Evolutionary conservation across 2,113 vertebrate genomes (phyloP).

Genomic region (Chamaea fasciata): DNA sequence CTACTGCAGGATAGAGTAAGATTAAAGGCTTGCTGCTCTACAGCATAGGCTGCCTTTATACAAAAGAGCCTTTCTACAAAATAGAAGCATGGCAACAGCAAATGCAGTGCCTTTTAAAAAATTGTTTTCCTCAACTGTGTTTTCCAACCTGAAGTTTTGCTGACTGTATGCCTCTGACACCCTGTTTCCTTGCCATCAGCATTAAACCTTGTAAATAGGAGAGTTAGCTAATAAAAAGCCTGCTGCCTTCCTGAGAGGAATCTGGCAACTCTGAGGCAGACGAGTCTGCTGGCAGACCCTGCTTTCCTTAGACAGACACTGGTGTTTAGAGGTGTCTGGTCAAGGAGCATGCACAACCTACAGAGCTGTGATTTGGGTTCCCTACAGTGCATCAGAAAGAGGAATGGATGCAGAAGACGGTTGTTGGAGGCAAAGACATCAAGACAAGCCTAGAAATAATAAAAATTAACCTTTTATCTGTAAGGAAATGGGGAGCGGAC

Average conservation of each 20-base stretch:
- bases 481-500: not conserved
- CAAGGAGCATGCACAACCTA: not conserved
- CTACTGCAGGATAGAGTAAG: not conserved
- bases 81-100: not conserved
- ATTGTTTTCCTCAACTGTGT: not conserved
- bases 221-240: not conserved
- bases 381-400: not conserved
- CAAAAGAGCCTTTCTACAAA: not conserved
- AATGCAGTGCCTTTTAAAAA: not conserved
- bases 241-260: not conserved
- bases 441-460: not conserved
- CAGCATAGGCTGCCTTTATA: not conserved
- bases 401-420: not conserved
- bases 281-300: not conserved
- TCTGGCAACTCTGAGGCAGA: not conserved
- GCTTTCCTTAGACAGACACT: not conserved
- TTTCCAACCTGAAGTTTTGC: slow-evolving; percentile 4
- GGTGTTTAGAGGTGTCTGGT: not conserved
- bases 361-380: not conserved
- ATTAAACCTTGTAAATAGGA: not conserved
- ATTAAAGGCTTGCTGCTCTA: slow-evolving; percentile 13
- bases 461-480: not conserved
- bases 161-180: not conserved
- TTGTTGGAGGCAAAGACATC: not conserved
- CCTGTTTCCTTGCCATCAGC: not conserved